Percentiles rank a stretch among this genome's conserved stretches.
phyloP scores from a whole-genome alignment of 2,888 invertebrate species.

The Leptopterna dolabrata region DNA sequence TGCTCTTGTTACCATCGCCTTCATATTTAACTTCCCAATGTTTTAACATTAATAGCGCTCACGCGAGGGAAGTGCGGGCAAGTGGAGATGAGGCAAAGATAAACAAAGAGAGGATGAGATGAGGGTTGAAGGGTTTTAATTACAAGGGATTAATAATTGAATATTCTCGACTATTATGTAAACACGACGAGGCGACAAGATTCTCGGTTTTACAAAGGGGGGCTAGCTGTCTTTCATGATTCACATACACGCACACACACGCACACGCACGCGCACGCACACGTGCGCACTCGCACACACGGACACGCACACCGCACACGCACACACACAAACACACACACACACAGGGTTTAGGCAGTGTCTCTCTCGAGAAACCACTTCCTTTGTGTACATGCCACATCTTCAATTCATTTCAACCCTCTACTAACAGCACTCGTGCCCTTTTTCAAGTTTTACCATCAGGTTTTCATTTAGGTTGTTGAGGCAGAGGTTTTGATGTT shows the following conservation, averaged over 20 bases:
- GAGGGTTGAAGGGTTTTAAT: neutral
- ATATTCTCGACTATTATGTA: neutral
- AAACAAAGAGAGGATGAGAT: neutral
- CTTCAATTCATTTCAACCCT: neutral
- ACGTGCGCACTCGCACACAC: no score
- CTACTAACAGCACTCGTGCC: neutral
- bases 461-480: neutral
- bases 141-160: neutral
- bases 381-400: neutral
- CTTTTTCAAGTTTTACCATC: neutral
- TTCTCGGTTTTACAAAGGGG: neutral
- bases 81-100: neutral
- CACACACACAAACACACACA: no score
- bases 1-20: neutral
- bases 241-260: neutral
- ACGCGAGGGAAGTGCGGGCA: neutral
- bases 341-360: neutral
- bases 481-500: no score
- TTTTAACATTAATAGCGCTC: neutral
- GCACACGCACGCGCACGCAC: neutral
- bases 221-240: neutral
- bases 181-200: neutral
- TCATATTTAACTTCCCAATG: neutral
- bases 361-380: neutral
- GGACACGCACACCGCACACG: no score